Base-by-base conservation (phyloP, 2,888 invertebrate genomes). In the Trissolcus brochymenae region DNA sequence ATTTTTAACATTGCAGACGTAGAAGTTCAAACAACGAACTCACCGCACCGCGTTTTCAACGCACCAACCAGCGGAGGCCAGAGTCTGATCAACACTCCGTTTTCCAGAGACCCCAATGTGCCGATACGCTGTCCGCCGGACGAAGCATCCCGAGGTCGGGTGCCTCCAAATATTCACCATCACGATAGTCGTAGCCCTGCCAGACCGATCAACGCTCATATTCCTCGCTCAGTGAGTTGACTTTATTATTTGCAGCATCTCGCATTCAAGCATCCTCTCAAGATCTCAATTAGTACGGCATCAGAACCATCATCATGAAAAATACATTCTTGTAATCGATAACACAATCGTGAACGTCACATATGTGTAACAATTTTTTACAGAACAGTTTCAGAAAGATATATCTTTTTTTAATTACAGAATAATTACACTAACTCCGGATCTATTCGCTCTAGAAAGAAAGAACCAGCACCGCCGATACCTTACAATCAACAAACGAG, bases 341-440 rank as follows among this genome's bases (percentile, higher is more conserved):
- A 29, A 29, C 7, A 7, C 29, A 2, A 29, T 11, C 35, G 29
- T 7, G 6, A 35, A 35, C 7, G 35, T 35, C 35, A 35, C 9
- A 25, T 25, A 25, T 25, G 1, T 9, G 9, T 35, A 35, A 35
- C 35, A 35, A 35, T 35, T 7, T 9, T 11, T 35, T 11, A 35
- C 35, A 11, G 35, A 35, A 11, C 35, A 11, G 6, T 6, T 35
- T 35, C 35, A 11, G 11, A 35, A 35, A 1, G 35, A 35, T 11
- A 35, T 11, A 6, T n/a, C 6, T 9, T 14, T 6, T 16, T 9
- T 56, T 25, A 19, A 43, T 81, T 84, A 25, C 80, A 87, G 87
- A 86, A 84, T 81, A 85, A 83, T 81, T 80, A 84, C 93, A 86
- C 95, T 94, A 40, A 90, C 94, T 84, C 92, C 92, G 82, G 92